Percentiles rank a stretch among this genome's conserved stretches.
Conservation (phyloP, 2,797 vertebrate genomes). For the Lophotriccus pileatus region DNA sequence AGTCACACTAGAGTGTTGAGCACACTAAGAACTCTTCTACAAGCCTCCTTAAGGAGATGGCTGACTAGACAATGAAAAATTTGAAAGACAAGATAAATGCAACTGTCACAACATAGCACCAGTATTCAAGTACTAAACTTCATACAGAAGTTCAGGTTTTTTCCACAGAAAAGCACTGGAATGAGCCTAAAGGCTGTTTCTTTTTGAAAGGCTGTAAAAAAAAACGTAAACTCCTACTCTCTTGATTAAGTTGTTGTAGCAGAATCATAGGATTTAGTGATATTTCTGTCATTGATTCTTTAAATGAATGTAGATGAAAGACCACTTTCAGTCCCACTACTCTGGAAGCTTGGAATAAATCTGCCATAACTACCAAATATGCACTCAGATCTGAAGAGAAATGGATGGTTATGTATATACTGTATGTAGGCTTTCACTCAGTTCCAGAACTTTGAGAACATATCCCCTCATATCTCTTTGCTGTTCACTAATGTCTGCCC, state of each 20-base stretch:
- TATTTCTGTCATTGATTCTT: neutral
- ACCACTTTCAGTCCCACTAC: neutral
- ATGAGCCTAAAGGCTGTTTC: neutral
- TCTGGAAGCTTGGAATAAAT: neutral
- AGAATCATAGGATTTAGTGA: neutral
- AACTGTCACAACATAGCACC: neutral
- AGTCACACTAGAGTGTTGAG: neutral
- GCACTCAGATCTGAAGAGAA: neutral
- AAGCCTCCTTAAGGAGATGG: neutral
- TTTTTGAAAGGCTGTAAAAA: neutral
- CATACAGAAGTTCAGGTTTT: neutral
- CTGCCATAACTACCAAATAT: neutral
- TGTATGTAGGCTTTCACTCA: neutral
- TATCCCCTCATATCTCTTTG: neutral
- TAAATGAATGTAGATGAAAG: neutral
- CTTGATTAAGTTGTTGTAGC: neutral
- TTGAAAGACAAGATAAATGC: neutral
- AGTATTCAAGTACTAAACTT: neutral
- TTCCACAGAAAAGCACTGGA: neutral
- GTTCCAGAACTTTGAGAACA: neutral
- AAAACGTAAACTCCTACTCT: neutral
- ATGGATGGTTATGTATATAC: neutral
- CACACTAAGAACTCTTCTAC: neutral
- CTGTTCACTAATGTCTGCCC: neutral
- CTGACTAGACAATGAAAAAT: neutral